A percentile compares a stretch with the other conserved stretches of the same genome.
Evolutionary conservation across 1,140 invertebrate genomes (phyloP).

Genomic region (Trachymyrmex cornetzi): DNA sequence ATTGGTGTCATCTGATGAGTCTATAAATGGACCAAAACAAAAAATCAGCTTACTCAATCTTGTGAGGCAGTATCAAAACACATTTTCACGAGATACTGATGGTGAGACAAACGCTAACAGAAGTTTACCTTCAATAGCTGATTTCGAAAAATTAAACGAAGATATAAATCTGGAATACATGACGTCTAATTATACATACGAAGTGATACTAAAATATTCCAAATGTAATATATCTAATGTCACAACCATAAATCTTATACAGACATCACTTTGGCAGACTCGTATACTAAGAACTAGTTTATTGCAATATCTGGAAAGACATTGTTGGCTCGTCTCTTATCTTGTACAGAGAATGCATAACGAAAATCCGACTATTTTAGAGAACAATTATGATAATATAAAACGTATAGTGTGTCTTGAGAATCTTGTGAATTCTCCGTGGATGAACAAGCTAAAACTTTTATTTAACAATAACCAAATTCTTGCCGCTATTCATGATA

Average conservation of each 20-base stretch:
- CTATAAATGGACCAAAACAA: neutral
- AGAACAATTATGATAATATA: constrained; percentile 78
- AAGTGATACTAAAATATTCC: constrained; percentile 73
- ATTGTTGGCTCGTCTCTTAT: constrained; percentile 88
- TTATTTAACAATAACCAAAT: constrained; percentile 86
- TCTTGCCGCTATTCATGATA: constrained; percentile 85
- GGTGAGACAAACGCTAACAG: constrained; percentile 1
- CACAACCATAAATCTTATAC: constrained; percentile 26
- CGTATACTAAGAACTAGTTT: constrained; percentile 79
- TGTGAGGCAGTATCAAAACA: constrained; percentile 71
- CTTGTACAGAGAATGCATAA: constrained; percentile 87
- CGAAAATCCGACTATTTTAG: constrained; percentile 75
- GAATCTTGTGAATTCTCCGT: constrained; percentile 84
- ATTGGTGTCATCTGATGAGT: neutral
- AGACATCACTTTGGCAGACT: constrained; percentile 68
- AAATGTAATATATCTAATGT: neutral
- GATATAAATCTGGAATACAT: constrained; percentile 55
- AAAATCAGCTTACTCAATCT: constrained; percentile 73
- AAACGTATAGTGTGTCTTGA: constrained; percentile 82
- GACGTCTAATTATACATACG: constrained; percentile 64
- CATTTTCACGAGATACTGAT: constrained; percentile 49
- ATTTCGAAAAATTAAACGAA: constrained; percentile 47
- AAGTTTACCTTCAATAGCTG: constrained; percentile 50
- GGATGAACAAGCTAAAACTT: constrained; percentile 81
- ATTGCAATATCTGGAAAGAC: constrained; percentile 87